phyloP scores from a whole-genome alignment of 2,797 vertebrate genomes.

The Xenopus petersii region DNA sequence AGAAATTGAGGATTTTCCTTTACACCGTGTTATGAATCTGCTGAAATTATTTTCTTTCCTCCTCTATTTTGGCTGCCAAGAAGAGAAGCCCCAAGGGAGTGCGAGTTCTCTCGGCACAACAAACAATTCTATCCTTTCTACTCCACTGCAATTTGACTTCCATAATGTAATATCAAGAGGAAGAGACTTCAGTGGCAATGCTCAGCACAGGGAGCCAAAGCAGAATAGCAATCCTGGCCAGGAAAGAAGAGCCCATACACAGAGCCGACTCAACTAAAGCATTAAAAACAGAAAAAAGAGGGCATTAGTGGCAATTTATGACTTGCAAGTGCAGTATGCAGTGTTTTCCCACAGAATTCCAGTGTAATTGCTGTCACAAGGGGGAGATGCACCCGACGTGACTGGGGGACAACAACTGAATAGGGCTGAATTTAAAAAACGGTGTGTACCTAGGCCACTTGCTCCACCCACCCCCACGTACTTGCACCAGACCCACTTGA shows the following conservation, averaged over 20 bases:
- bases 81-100: constrained; percentile 25
- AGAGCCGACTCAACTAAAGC: constrained; percentile 2
- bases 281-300: not conserved
- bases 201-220: constrained; percentile 30
- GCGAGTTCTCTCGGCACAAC: constrained; percentile 40
- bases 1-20: constrained; percentile 23
- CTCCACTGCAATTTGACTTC: constrained; percentile 46
- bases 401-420: too few relatives aligned
- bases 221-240: constrained; percentile 32
- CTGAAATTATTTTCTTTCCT: constrained; percentile 34
- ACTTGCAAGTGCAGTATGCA: constrained; percentile 21
- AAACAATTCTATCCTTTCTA: constrained; percentile 50
- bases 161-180: constrained; percentile 50
- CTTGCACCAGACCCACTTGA: too few relatives aligned
- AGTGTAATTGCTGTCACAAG: too few relatives aligned
- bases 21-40: constrained; percentile 32
- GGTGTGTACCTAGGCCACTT: too few relatives aligned
- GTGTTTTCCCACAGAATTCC: not conserved
- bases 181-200: constrained; percentile 46
- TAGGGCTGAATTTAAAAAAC: too few relatives aligned
- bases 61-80: constrained; percentile 28
- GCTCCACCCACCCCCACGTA: too few relatives aligned
- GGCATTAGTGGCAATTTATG: not conserved
- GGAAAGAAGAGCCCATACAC: constrained; percentile 5
- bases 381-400: too few relatives aligned